Base-by-base conservation (phyloP, 2,113 vertebrate genomes). In the Pelobates fuscus region DNA sequence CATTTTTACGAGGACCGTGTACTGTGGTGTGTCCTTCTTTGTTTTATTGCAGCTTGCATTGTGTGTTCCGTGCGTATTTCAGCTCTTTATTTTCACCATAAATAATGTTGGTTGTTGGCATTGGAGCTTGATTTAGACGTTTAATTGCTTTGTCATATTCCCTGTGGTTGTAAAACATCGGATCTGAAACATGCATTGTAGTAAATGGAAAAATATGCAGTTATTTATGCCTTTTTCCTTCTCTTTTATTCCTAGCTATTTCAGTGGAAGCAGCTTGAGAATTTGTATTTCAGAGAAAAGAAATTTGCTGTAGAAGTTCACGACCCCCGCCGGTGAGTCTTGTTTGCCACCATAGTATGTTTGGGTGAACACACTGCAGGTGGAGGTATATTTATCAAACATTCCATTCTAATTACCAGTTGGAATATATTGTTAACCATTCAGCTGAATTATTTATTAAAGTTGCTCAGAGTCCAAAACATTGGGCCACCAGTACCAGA, bases 251-350 rank as follows among this genome's bases (percentile, higher is more conserved):
- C 76, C 2, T 84, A 98, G 97, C 85, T 98, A 82, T 99, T 96
- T 88, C 94, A 95, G 81, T 99, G 97, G 97, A 98, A 98, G 75
- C 96, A 98, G 84, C 88, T 99, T 81, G 97, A 99, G 89, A 99
- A 99, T 74, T 89, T 99, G 79, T 99, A 98, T 86, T 99, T 99
- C 84, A 94, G 96, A 44, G 97, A 99, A 83, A 99, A 99, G 89
- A 99, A 98, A 30, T 99, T 99, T 89, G 95, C 97, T 2, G 97
- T 99, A 67, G 96, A 99, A 85, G 96, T 98, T 17, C 96, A 98
- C 1, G 94, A 98, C 82, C 95, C 96, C 1, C 92, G 92, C 80
- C 97, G 95, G 97, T 99, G 63, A 95, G 91, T 52, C 30, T 17
- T 41, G 7, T 41, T 41, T 8, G 37, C 37, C 37, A 1, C 37